Percentiles rank a stretch among this genome's conserved stretches.
Evolutionary conservation across 35 echinoderm and acorn worm genomes (phyloP).

Genomic region (Ophioderma brevispina): DNA sequence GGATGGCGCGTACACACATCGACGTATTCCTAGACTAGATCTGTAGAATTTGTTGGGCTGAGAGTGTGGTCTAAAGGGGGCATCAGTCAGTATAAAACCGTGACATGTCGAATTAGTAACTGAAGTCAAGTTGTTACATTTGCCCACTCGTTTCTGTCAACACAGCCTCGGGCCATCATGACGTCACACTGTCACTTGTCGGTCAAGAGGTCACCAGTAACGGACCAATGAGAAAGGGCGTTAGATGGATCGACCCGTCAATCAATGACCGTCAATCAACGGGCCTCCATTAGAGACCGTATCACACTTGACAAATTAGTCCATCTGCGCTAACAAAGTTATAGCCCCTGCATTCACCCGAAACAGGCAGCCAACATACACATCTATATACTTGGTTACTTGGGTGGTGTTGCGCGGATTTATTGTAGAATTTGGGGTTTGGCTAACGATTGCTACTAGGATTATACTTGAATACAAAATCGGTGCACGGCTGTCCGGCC

Average conservation of each 20-base stretch:
- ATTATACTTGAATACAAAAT: neutral
- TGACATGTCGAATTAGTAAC: neutral
- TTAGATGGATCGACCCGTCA: slow-evolving; percentile 21
- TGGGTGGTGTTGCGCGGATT: slow-evolving; percentile 5
- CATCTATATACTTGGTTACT: slow-evolving; percentile 12
- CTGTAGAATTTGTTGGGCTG: neutral
- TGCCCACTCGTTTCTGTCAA: slow-evolving; percentile 50
- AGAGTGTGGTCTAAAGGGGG: neutral
- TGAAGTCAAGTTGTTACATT: slow-evolving; percentile 52
- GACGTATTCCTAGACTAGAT: neutral
- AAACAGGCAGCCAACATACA: slow-evolving; percentile 18
- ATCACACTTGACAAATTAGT: slow-evolving; percentile 63
- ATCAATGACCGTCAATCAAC: slow-evolving; percentile 60
- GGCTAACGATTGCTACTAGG: slow-evolving; percentile 5
- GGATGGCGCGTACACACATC: neutral
- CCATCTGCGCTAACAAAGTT: slow-evolving; percentile 66
- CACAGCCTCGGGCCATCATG: slow-evolving; percentile 30
- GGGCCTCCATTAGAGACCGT: slow-evolving; percentile 58
- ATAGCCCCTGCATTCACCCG: slow-evolving; percentile 9
- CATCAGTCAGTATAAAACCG: neutral
- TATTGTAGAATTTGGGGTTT: neutral
- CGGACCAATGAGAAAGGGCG: slow-evolving; percentile 1
- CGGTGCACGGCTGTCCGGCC: slow-evolving; percentile 7
- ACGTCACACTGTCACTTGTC: slow-evolving; percentile 54
- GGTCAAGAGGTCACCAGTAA: slow-evolving; percentile 40